Conservation (phyloP, 1,140 invertebrate genomes). For the Ips nitidus region DNA sequence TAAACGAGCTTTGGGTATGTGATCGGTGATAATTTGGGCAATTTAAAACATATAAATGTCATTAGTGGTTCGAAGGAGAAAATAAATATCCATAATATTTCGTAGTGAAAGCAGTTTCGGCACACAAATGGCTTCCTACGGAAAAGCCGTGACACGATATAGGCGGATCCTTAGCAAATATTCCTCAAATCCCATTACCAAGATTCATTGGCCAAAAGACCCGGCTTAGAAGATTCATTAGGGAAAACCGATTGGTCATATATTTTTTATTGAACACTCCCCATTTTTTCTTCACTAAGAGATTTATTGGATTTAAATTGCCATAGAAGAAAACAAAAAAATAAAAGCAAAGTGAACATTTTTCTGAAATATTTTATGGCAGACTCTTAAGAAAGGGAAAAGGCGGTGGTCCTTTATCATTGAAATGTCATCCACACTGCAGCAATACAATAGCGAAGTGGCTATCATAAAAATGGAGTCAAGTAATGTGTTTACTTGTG, state of each 20-base stretch:
- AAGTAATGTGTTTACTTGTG: conserved; percentile 14
- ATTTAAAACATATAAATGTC: neutral
- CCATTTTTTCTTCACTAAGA: neutral
- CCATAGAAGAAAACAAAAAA: neutral
- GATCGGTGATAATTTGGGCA: neutral
- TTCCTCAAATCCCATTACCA: conserved; percentile 22
- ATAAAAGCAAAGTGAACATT: neutral
- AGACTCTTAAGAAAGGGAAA: neutral
- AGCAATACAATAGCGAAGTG: conserved; percentile 14
- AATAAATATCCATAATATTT: conserved; percentile 5
- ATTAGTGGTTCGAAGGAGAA: neutral
- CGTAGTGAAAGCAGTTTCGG: conserved; percentile 2
- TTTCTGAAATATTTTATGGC: conserved; percentile 1
- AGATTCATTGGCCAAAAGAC: conserved; percentile 2
- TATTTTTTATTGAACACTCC: neutral
- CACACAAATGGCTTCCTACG: conserved; percentile 13
- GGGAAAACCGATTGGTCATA: neutral
- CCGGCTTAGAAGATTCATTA: conserved; percentile 8
- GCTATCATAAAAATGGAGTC: conserved; percentile 17
- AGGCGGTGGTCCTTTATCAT: conserved; percentile 11
- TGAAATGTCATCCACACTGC: conserved; percentile 9
- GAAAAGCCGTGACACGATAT: conserved; percentile 38
- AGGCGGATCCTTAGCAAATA: conserved; percentile 37
- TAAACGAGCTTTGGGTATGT: neutral
- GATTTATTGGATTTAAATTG: conserved; percentile 4